A percentile compares a stretch with the other conserved stretches of the same genome.
Conservation (phyloP, 1,140 invertebrate genomes). For the Drosophila kikkawai region DNA sequence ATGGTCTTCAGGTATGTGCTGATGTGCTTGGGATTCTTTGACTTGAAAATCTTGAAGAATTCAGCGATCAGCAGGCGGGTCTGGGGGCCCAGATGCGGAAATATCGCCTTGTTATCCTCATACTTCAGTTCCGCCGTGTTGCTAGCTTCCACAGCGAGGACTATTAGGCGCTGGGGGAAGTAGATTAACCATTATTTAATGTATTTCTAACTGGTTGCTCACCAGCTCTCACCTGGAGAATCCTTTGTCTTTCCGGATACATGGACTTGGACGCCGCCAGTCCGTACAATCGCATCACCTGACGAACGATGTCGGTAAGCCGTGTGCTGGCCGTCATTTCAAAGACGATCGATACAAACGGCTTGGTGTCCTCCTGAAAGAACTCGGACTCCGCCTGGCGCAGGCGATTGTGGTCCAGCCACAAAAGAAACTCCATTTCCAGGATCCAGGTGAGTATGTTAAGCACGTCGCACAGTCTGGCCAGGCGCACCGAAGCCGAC, state of each 20-base stretch:
- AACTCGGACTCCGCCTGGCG: slow-evolving; percentile 61
- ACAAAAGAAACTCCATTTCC: slow-evolving; percentile 62
- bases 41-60: slow-evolving; percentile 67
- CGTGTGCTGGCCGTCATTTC: slow-evolving; percentile 38
- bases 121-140: slow-evolving; percentile 66
- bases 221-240: slow-evolving; percentile 46
- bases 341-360: slow-evolving; percentile 59
- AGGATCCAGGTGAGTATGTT: slow-evolving; percentile 58
- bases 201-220: background rate
- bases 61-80: slow-evolving; percentile 51
- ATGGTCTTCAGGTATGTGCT: slow-evolving; percentile 58
- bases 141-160: slow-evolving; percentile 62
- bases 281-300: slow-evolving; percentile 56
- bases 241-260: slow-evolving; percentile 28
- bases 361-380: slow-evolving; percentile 59
- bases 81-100: slow-evolving; percentile 50
- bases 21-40: slow-evolving; percentile 46
- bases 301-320: slow-evolving; percentile 41
- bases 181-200: background rate
- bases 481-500: slow-evolving; percentile 49
- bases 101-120: slow-evolving; percentile 42
- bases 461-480: slow-evolving; percentile 56
- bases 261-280: slow-evolving; percentile 38
- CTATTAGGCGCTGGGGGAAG: slow-evolving; percentile 41
- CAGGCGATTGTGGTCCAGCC: slow-evolving; percentile 67